Evolutionary conservation across 2,113 vertebrate genomes (phyloP), one percentile per base, ranked within the genome.

Genomic region (Pachycephala philippinensis): DNA sequence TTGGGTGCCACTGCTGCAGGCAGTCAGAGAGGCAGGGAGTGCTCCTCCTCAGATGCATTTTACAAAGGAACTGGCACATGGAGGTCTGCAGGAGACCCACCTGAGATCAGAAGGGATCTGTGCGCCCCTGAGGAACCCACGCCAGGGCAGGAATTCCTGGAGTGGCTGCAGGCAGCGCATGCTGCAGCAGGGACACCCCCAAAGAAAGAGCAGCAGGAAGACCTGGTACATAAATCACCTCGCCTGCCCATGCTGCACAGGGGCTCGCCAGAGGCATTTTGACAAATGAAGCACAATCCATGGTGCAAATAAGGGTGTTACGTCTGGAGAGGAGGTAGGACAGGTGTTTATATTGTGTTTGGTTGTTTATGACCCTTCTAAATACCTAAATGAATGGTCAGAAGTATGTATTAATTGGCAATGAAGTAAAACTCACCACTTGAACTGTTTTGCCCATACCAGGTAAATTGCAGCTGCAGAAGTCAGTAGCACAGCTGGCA

Each of bases 111-210:
- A 79, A 37, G 31, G 21, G 9, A 37, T 44, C 24, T 61, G 4
- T 33, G 28, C 0, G 0, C 6, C n/a, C 35, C 59, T 28, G 27
- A 77, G 35, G 21, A 19, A 30, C 7, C 26, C 33, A 22, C 0
- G 0, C 8, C 15, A 35, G 5, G 13, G 35, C 69, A 85, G 63
- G 28, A 39, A 33, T 23, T 42, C 70, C 39, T 11, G 31, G 5
- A 45, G 49, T 2, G 15, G 37, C 53, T 26, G 13, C 4, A 10
- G 53, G 47, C 45, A 22, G 21, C 1, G 0, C 26, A 16, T 23
- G 26, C 64, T 30, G 17, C 30, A 81, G 65, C 61, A 82, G 15
- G 33, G 16, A 47, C 42, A 54, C 1, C 6, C 42, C 28, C 76
- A 66, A 50, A 42, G 26, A 53, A 33, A 47, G 31, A 57, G 61